Evolutionary conservation across 2,888 invertebrate species (phyloP).

Genomic region (Cerastis rubricosa): DNA sequence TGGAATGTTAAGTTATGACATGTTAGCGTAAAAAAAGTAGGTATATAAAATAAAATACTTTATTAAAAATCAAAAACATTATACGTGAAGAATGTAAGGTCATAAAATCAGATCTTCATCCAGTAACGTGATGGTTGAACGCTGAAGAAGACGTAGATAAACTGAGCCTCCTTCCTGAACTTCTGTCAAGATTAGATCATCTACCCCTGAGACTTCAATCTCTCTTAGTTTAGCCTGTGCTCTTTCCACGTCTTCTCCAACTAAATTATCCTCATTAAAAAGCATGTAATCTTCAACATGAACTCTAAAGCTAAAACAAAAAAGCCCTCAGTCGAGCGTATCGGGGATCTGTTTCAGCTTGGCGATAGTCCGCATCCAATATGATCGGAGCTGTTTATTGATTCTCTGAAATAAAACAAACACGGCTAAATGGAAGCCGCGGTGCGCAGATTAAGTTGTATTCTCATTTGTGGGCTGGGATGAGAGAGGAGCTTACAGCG

Average conservation of each 20-base stretch:
- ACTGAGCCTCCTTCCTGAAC: too few species aligned
- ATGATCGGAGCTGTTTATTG: slow-evolving; percentile 72
- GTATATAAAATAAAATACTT: neutral
- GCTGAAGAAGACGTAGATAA: neutral
- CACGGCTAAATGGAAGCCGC: slow-evolving; percentile 78
- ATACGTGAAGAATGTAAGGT: neutral
- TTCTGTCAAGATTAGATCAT: neutral
- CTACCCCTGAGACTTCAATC: neutral
- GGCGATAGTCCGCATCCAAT: slow-evolving; percentile 61
- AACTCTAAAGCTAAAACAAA: slow-evolving; percentile 47
- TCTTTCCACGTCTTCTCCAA: neutral
- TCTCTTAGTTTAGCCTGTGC: neutral
- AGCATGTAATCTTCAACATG: slow-evolving; percentile 38
- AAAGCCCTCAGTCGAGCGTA: slow-evolving; percentile 41
- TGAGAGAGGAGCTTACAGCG: slow-evolving; percentile 48
- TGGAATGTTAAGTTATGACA: neutral
- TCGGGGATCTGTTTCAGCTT: slow-evolving; percentile 66
- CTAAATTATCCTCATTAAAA: slow-evolving; percentile 49
- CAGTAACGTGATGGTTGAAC: neutral
- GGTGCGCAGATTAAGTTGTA: slow-evolving; percentile 79
- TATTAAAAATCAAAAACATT: neutral
- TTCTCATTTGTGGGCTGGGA: slow-evolving; percentile 65
- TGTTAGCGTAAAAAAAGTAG: neutral
- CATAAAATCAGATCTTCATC: neutral
- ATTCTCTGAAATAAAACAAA: slow-evolving; percentile 79